A percentile compares a stretch with the other conserved stretches of the same genome.
Evolutionary conservation across 2,888 invertebrate species (phyloP).

Genomic region (Coelinius sp.): DNA sequence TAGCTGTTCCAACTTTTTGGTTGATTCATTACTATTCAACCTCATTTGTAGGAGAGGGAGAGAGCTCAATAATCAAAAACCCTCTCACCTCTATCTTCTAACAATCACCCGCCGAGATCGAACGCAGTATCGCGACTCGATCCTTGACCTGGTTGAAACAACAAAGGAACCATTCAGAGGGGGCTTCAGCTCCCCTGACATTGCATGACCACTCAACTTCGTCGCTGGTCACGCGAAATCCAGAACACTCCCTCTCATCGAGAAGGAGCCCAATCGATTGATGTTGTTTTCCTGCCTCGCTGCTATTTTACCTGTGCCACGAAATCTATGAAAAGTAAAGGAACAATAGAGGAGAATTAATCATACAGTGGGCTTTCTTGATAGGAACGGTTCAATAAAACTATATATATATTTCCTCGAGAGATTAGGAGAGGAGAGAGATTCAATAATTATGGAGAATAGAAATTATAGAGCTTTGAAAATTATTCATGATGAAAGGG

Average conservation of each 20-base stretch:
- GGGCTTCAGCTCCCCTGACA: conserved; percentile 25
- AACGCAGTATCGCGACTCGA: conserved; percentile 26
- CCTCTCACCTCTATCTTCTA: background rate
- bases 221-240: conserved; percentile 34
- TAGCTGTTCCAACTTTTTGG: background rate
- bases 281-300: conserved; percentile 33
- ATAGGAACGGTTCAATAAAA: background rate
- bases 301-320: background rate
- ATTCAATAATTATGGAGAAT: background rate
- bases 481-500: background rate
- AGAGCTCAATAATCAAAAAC: background rate
- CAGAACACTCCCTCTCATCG: conserved; percentile 31
- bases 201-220: conserved; percentile 39
- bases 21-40: background rate
- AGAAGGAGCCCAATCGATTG: conserved; percentile 26
- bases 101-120: background rate
- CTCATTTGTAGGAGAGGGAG: background rate
- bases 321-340: background rate
- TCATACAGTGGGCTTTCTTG: background rate
- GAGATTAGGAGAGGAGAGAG: too few species aligned
- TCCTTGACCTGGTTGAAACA: conserved; percentile 41
- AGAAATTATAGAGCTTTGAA: background rate
- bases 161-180: conserved; percentile 41
- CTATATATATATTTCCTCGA: background rate
- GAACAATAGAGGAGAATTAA: background rate